A percentile compares a stretch with the other conserved stretches of the same genome.
These are phyloP conservation scores for Acrocephalus kingi DNA, from an alignment of 2,113 vertebrate genomes.

Conservation along the genomic window DNA sequence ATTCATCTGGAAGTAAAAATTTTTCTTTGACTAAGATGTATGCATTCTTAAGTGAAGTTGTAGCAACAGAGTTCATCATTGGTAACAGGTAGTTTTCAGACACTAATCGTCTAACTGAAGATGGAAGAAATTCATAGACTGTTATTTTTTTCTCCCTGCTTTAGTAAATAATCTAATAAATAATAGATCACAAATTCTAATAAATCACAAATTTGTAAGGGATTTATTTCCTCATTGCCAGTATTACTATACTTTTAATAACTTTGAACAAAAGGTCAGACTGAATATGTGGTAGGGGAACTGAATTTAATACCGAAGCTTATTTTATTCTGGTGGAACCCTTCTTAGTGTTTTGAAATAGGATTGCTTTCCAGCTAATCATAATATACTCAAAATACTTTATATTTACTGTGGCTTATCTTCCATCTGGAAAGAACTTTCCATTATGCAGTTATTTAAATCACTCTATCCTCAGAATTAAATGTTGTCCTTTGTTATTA, in stretches of 20 bases:
- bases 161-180: not conserved
- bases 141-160: not conserved
- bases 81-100: not conserved
- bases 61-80: not conserved
- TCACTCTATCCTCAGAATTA: not conserved
- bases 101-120: not conserved
- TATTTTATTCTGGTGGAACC: not conserved
- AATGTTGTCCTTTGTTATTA: not conserved
- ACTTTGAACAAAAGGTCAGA: not conserved
- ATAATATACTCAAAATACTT: not conserved
- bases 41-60: not conserved
- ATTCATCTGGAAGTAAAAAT: not conserved
- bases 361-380: not conserved
- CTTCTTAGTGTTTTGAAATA: not conserved
- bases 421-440: not conserved
- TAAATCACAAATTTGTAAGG: not conserved
- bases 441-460: not conserved
- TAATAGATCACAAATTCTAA: not conserved
- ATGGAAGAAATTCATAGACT: not conserved
- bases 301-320: not conserved
- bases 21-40: not conserved
- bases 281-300: not conserved
- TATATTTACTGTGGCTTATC: not conserved
- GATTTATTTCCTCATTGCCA: not conserved
- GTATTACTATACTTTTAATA: not conserved